phyloP scores from a whole-genome alignment of 2,113 vertebrate species.

The Machaerirhynchus nigripectus region DNA sequence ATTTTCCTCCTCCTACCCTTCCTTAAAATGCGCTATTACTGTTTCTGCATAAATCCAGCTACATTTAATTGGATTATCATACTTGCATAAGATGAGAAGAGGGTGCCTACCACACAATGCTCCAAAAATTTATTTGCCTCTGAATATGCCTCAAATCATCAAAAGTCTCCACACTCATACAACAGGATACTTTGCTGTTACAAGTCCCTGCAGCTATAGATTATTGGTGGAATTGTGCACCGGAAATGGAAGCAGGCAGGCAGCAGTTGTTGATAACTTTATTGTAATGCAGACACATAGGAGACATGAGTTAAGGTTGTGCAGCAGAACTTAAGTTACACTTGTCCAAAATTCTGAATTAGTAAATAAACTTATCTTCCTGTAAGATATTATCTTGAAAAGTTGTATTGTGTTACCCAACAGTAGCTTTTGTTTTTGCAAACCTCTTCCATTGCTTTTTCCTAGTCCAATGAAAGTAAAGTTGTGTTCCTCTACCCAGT shows the following conservation, averaged over 20 bases:
- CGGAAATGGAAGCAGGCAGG: background rate
- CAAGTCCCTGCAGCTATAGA: background rate
- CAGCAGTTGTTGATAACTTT: background rate
- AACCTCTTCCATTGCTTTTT: background rate
- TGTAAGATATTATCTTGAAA: background rate
- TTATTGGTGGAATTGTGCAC: background rate
- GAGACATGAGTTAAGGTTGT: background rate
- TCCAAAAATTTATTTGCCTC: background rate
- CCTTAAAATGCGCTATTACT: background rate
- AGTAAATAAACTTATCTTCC: background rate
- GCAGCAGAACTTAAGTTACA: background rate
- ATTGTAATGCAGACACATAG: background rate
- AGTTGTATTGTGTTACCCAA: background rate
- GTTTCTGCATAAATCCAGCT: background rate
- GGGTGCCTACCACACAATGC: background rate
- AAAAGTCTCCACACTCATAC: background rate
- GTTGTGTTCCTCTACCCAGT: background rate
- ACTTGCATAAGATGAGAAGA: background rate
- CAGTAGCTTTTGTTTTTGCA: background rate
- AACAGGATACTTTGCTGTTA: background rate
- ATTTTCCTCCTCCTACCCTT: background rate
- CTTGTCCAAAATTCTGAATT: background rate
- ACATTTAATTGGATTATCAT: background rate
- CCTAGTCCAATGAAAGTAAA: background rate
- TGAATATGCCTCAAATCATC: background rate